Conservation (phyloP, 2,888 invertebrate genomes). For the Eupithecia subfuscata region DNA sequence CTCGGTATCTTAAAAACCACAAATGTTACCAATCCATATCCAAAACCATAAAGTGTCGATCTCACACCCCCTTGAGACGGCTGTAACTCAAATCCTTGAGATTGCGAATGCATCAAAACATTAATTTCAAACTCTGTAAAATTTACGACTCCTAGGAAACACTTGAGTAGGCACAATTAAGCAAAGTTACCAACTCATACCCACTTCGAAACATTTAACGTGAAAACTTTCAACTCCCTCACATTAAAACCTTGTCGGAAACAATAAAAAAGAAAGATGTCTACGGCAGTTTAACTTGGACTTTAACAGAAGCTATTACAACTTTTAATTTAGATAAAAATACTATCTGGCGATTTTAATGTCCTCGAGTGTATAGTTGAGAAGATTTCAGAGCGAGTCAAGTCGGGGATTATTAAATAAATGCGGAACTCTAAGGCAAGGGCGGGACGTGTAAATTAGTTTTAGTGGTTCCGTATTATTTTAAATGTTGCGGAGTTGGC, state of each 20-base stretch:
- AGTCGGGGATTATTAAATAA: conserved; percentile 45
- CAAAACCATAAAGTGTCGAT: background rate
- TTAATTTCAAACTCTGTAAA: background rate
- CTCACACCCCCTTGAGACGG: background rate
- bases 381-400: conserved; percentile 35
- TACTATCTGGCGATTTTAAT: conserved; percentile 6
- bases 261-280: conserved; percentile 38
- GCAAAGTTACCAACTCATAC: conserved; percentile 14
- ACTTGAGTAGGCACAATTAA: conserved; percentile 14
- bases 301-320: conserved; percentile 25
- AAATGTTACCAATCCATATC: conserved; percentile 4
- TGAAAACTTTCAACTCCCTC: conserved; percentile 26
- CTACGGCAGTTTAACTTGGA: conserved; percentile 25
- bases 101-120: conserved; percentile 12
- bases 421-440: conserved; percentile 38
- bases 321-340: conserved; percentile 18
- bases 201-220: conserved; percentile 28
- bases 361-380: conserved; percentile 39
- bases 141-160: conserved; percentile 9
- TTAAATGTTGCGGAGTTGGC: conserved; percentile 40
- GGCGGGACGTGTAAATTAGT: conserved; percentile 43
- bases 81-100: background rate
- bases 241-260: conserved; percentile 35
- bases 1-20: conserved; percentile 16
- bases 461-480: conserved; percentile 44